Percentiles rank a stretch among this genome's conserved stretches.
Evolutionary conservation across 1,140 invertebrate species (phyloP).

Genomic region (Linepithema humile): DNA sequence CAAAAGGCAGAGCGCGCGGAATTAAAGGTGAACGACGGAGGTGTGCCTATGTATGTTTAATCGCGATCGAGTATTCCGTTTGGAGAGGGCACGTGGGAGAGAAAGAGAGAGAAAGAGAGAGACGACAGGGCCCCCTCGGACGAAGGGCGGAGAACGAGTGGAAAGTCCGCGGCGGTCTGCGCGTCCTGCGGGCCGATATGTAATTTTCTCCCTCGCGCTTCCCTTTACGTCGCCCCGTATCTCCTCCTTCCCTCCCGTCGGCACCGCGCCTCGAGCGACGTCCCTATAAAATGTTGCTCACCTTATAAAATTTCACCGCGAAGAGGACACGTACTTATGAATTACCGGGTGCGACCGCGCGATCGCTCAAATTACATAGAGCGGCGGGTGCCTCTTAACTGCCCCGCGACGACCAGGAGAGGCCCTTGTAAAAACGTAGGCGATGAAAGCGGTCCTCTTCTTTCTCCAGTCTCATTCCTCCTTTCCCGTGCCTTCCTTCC

Average conservation of each 20-base stretch:
- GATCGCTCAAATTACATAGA: slow-evolving; percentile 56
- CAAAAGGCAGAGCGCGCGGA: slow-evolving; percentile 65
- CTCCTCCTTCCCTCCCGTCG: background rate
- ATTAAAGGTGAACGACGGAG: slow-evolving; percentile 77
- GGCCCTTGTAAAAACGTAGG: slow-evolving; percentile 37
- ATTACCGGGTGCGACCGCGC: slow-evolving; percentile 54
- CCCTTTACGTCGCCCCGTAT: background rate
- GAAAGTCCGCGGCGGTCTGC: slow-evolving; percentile 47
- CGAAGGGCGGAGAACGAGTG: slow-evolving; percentile 30
- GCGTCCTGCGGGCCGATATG: slow-evolving; percentile 68
- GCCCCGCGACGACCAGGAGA: slow-evolving; percentile 36
- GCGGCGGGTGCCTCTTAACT: slow-evolving; percentile 26
- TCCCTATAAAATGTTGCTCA: slow-evolving; percentile 54
- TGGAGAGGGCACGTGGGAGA: slow-evolving; percentile 70
- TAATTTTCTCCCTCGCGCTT: slow-evolving; percentile 74
- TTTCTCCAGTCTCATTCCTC: background rate
- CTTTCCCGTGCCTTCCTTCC: background rate
- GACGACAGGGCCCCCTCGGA: slow-evolving; percentile 14
- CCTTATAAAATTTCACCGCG: slow-evolving; percentile 58
- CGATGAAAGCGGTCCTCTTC: slow-evolving; percentile 40
- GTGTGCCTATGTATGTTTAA: slow-evolving; percentile 82
- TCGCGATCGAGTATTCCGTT: slow-evolving; percentile 82
- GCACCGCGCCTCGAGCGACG: slow-evolving; percentile 11
- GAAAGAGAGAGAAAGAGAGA: slow-evolving; percentile 47
- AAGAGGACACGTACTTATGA: slow-evolving; percentile 51